Conservation (phyloP, 2,113 vertebrate genomes). For the Lophius piscatorius region DNA sequence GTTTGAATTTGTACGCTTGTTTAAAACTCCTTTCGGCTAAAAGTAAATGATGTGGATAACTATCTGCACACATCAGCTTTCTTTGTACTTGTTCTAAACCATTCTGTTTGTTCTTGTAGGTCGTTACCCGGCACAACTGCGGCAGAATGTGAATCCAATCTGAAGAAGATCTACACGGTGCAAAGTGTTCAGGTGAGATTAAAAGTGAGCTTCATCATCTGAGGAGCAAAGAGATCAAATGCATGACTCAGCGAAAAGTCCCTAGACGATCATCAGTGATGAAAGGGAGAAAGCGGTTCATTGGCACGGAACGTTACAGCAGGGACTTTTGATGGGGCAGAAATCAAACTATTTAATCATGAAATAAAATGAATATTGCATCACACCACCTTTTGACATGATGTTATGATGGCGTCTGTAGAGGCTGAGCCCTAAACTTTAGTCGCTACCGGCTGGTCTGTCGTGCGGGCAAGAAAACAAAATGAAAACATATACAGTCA, state of each 20-base stretch:
- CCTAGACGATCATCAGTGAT: conserved; percentile 1
- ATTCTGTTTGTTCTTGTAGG: conserved; percentile 69
- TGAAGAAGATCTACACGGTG: conserved; percentile 96
- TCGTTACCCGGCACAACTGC: conserved; percentile 94
- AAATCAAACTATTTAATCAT: not conserved
- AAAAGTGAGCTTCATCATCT: not conserved
- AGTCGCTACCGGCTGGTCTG: too few relatives aligned
- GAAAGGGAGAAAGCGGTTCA: not conserved
- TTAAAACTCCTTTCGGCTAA: too few relatives aligned
- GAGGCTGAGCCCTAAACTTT: too few relatives aligned
- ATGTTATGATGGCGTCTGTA: too few relatives aligned
- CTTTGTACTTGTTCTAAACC: too few relatives aligned
- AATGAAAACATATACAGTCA: too few relatives aligned
- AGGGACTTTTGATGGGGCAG: too few relatives aligned
- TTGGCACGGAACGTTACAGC: not conserved
- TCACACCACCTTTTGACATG: too few relatives aligned
- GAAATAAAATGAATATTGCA: not conserved
- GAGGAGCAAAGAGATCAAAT: conserved; percentile 8
- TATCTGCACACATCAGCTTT: too few relatives aligned
- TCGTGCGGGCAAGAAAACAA: too few relatives aligned
- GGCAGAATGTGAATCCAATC: conserved; percentile 91
- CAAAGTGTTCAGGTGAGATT: conserved; percentile 90
- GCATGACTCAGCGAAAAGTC: conserved; percentile 23
- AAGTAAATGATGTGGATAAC: too few relatives aligned
- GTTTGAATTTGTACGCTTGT: too few relatives aligned